Evolutionary conservation across 1,140 invertebrate genomes (phyloP), one percentile per base, ranked within the genome.

Genomic region (Eriocheir sinensis): DNA sequence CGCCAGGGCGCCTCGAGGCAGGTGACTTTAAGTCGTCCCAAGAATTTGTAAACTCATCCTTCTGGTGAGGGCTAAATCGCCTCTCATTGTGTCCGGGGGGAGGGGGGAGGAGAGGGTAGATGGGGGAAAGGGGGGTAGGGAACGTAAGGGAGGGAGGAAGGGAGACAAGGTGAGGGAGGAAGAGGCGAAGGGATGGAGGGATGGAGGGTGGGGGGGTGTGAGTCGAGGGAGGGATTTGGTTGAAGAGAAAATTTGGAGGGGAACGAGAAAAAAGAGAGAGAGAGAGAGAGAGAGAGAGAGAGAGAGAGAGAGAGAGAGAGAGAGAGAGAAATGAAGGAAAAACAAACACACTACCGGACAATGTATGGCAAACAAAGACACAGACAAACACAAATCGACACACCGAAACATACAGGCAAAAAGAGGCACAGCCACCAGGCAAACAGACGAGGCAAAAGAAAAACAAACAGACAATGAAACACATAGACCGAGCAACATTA

Each of bases 31-130:
- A 72, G 60, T 21, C 60, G 60, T 72, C 60, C 60, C 60, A 72
- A 72, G 60, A 72, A 72, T 72, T 72, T 72, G 60, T 72, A 72
- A 72, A 72, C 60, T 72, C 60, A 72, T 72, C 60, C 60, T 72
- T 72, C 60, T 72, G 60, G 60, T 72, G 60, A 72, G 60, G 60
- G n/a, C 60, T 72, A 72, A 72, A 72, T 72, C 60, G 60, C 60
- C 60, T 72, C 60, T 72, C 60, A 72, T 72, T 72, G 60, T 72
- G 60, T 72, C n/a, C 60, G 27, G 60, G 60, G n/a, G 4, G 44
- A 48, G 8, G 60, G 21, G 60, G 60, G 60, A 72, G 60, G 0
- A n/a, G 60, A n/a, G 27, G 21, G 12, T 0, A n/a, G 60, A n/a
- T 6, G 27, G 21, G 60, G 60, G 8, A n/a, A n/a, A 72, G 60